phyloP scores from a whole-genome alignment of 1,140 invertebrate genomes.

The Drosophila subpulchrella region DNA sequence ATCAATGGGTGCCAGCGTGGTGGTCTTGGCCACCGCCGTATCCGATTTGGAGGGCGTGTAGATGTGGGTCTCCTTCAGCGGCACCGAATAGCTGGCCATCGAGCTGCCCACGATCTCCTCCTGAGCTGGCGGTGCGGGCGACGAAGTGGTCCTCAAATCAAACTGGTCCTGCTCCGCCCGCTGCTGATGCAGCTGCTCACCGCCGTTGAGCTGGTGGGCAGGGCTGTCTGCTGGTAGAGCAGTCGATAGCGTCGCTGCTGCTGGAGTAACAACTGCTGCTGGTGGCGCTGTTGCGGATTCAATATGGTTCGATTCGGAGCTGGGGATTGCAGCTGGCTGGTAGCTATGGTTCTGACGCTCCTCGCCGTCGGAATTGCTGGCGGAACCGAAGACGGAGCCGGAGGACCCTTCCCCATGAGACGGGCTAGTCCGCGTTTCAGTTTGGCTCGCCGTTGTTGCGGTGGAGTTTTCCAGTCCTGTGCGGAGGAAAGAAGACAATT shows the following conservation, averaged over 20 bases:
- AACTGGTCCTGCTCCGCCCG: conserved; percentile 54
- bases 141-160: conserved; percentile 54
- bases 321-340: conserved; percentile 3
- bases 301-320: conserved; percentile 19
- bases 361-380: conserved; percentile 7
- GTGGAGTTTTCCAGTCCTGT: conserved; percentile 54
- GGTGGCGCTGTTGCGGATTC: conserved; percentile 71
- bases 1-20: conserved; percentile 74
- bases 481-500: conserved; percentile 10
- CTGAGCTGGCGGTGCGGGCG: conserved; percentile 21
- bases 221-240: conserved; percentile 73
- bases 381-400: conserved; percentile 2
- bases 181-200: conserved; percentile 66
- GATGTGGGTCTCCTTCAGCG: conserved; percentile 83
- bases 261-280: conserved; percentile 63
- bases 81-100: conserved; percentile 58
- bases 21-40: conserved; percentile 70
- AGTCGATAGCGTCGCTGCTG: conserved; percentile 71
- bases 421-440: conserved; percentile 69
- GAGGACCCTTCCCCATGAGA: conserved; percentile 60
- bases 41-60: conserved; percentile 81
- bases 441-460: conserved; percentile 57
- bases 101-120: conserved; percentile 42
- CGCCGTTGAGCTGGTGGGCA: conserved; percentile 60
- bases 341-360: conserved; percentile 8